A percentile compares a stretch with the other conserved stretches of the same genome.
Conservation (phyloP, 2,888 invertebrate species). For the Adineta ricciae region DNA sequence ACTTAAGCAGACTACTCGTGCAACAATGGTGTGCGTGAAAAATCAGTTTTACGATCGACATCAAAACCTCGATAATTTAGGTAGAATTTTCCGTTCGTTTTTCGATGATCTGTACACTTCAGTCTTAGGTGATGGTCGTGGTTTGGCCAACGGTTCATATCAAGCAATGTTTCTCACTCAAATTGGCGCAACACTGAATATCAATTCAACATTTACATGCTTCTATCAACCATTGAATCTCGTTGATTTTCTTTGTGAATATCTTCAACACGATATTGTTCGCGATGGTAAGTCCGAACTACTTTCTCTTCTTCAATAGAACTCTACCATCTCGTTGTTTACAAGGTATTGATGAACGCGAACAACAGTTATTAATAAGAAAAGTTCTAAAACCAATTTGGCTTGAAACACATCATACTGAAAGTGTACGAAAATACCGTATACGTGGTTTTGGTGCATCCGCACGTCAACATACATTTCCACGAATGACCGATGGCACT, state of each 20-base stretch:
- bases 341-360: constrained; percentile 9
- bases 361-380: constrained; percentile 1
- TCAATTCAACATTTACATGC: constrained; percentile 3
- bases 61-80: not conserved
- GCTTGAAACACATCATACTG: constrained; percentile 17
- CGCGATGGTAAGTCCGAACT: not conserved
- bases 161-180: constrained; percentile 15
- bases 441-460: constrained; percentile 20
- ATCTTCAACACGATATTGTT: constrained; percentile 8
- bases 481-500: not conserved
- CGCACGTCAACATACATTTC: constrained; percentile 15
- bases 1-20: not conserved
- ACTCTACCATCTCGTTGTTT: not conserved
- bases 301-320: not conserved
- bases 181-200: constrained; percentile 11
- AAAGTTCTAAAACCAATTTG: constrained; percentile 11
- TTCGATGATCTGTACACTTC: no score
- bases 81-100: not conserved
- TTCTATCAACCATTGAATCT: constrained; percentile 14
- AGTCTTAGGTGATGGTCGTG: not conserved
- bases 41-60: constrained; percentile 6
- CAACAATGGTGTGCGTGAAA: constrained; percentile 12
- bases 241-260: constrained; percentile 19
- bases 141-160: not conserved
- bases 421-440: not conserved